Evolutionary conservation across 1,140 invertebrate species (phyloP), one percentile per base, ranked within the genome.

Genomic region (Papilio dardanus): DNA sequence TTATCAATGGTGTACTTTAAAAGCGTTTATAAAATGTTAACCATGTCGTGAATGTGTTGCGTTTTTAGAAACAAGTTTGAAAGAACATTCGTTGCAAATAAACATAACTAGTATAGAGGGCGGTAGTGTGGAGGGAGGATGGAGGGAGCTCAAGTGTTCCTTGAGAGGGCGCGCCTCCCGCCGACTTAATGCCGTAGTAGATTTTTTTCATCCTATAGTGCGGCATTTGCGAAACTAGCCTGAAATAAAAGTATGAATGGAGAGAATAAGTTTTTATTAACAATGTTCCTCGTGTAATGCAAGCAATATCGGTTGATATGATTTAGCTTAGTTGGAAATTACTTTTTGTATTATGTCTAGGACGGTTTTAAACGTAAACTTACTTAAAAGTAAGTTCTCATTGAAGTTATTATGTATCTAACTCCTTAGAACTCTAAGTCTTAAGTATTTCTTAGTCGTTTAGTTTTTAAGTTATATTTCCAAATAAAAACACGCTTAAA

Each of bases 1-100:
- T 3, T 58, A 8, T 62, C 42, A 46, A 46, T 19, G n/a, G 42
- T 0, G 31, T 28, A 28, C 35, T 50, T 2, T 37, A 74, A 77
- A 65, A 42, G n/a, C 54, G 40, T 65, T 21, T 69, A 42, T 12
- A 40, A 69, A 42, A 42, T 21, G 21, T n/a, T 37, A 74, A 62
- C 30, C 35, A 65, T 37, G 75, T 62, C 76, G 58, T 73, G 74
- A 58, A 71, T 67, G 24, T 30, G 68, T 28, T 71, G 68, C 68
- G 42, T 24, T 71, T 75, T 78, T 78, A 71, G 62, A 69, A 74
- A 77, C 66, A 74, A 75, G 76, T 81, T 82, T 83, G 65, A 85
- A 85, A 83, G 84, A 83, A 85, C 84, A 84, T 88, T 82, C 74
- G 80, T 89, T 90, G 89, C 88, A 92, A 91, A 92, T 91, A 91